Conservation (phyloP, 1,140 invertebrate genomes). For the Drosophila cardini region DNA sequence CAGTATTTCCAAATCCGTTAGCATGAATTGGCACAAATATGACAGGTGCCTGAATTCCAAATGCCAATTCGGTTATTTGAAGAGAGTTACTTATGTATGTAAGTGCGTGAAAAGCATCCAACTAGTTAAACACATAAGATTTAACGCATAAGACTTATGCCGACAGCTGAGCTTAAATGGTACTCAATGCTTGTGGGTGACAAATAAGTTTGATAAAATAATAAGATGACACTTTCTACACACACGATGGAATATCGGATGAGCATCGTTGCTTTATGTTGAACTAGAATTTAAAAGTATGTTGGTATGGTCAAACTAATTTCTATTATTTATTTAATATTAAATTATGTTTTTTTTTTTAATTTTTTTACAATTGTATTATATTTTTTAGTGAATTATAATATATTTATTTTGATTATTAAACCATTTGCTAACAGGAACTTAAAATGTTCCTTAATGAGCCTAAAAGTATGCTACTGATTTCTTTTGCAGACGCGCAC, state of each 20-base stretch:
- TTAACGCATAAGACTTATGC: conserved; percentile 25
- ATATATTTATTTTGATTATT: too few species aligned
- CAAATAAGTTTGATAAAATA: conserved; percentile 1
- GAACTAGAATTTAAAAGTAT: too few species aligned
- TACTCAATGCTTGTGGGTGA: background rate
- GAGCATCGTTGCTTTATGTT: too few species aligned
- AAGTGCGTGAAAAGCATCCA: conserved; percentile 24
- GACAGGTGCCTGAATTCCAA: conserved; percentile 64
- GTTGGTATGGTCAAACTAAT: too few species aligned
- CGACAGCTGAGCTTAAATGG: conserved; percentile 36
- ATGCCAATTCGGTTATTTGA: conserved; percentile 56
- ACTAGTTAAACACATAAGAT: conserved; percentile 32
- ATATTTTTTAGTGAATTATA: too few species aligned
- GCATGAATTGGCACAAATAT: conserved; percentile 58
- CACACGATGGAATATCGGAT: too few species aligned
- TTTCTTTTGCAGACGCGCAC: background rate
- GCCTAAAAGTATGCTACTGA: conserved; percentile 4
- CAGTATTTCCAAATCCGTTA: conserved; percentile 58
- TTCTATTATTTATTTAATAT: too few species aligned
- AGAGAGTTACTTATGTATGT: conserved; percentile 47
- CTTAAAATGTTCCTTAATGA: too few species aligned
- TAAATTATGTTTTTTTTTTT: background rate
- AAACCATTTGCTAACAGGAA: too few species aligned
- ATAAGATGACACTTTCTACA: too few species aligned
- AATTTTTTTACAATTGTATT: background rate